These are phyloP conservation scores for Protonemura montana DNA, from an alignment of 2,888 invertebrate species.

Conservation along the genomic window DNA sequence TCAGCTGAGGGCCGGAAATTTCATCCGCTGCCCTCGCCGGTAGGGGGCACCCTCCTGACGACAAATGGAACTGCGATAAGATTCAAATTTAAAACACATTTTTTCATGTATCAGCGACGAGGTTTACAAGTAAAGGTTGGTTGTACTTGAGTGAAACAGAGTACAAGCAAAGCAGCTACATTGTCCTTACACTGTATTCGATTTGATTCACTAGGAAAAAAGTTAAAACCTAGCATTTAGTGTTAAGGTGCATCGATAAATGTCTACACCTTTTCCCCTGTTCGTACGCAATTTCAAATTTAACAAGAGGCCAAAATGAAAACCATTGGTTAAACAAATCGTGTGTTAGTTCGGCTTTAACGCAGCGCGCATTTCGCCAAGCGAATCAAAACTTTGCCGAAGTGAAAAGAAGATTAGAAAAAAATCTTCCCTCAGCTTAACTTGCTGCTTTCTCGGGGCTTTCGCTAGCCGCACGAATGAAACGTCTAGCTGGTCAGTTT, in stretches of 20 bases:
- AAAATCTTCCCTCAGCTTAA: slow-evolving; percentile 24
- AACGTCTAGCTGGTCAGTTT: neutral
- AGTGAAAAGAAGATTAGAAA: slow-evolving; percentile 28
- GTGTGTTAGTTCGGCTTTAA: neutral
- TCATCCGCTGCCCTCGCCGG: neutral
- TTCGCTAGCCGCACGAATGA: neutral
- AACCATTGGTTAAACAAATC: neutral
- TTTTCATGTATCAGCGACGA: no score
- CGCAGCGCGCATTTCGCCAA: neutral
- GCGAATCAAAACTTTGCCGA: slow-evolving; percentile 14
- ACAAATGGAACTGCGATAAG: neutral
- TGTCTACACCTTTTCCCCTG: no score
- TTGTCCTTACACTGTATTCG: no score
- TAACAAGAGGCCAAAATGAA: neutral
- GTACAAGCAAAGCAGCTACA: no score
- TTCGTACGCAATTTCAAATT: neutral
- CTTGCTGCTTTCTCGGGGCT: slow-evolving; percentile 14
- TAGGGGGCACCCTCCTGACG: neutral
- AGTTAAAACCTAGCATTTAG: no score
- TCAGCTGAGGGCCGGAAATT: neutral
- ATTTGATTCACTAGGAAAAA: no score
- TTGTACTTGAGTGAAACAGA: no score
- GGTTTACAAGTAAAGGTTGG: no score
- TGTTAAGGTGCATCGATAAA: no score
- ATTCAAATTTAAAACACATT: neutral